Evolutionary conservation across 1,140 invertebrate genomes (phyloP), one percentile per base, ranked within the genome.

Genomic region (Brachionus koreanus): DNA sequence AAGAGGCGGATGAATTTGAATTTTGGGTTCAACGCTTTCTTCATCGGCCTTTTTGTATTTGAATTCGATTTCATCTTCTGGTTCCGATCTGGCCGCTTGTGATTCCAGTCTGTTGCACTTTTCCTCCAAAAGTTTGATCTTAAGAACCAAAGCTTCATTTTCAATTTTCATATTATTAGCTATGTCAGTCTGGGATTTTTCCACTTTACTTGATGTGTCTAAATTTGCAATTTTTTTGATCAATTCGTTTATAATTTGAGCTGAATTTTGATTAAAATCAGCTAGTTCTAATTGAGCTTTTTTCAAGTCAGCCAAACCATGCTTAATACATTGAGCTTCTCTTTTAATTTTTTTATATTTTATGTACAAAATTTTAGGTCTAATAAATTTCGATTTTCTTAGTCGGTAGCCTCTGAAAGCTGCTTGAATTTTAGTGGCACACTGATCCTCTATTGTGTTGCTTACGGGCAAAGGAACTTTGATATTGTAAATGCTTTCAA

Each of bases 41-140:
- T 74, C 69, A 16, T 72, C 67, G 4, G 23, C 69, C 43, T 74
- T 74, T 39, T 74, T 74, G n/a, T 74, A 74, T 19, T 74, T 74
- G 33, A 74, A 74, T 19, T 43, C 69, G 5, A 46, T 23, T 46
- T 74, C 39, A 25, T 74, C 69, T 25, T 74, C 42, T 23, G 23
- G 23, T 35, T 74, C 67, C 5, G 19, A 23, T 39, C 42, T 42
- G 0, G 33, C 3, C n/a, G 16, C 9, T 35, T 72, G 23, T 29
- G 10, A 13, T 25, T 74, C 69, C 3, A 25, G 39, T 9, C 4
- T 46, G 43, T 46, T 46, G 10, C 19, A 74, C 23, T 46, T 74
- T 46, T 74, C 69, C 12, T 74, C 69, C 16, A 74, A 33, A 46
- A 74, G 43, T 33, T 74, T 74, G 5, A 74, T 16, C 23, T 16